Evolutionary conservation across 2,797 vertebrate genomes (phyloP), one percentile per base, ranked within the genome.

Genomic region (Myotis vivesi): DNA sequence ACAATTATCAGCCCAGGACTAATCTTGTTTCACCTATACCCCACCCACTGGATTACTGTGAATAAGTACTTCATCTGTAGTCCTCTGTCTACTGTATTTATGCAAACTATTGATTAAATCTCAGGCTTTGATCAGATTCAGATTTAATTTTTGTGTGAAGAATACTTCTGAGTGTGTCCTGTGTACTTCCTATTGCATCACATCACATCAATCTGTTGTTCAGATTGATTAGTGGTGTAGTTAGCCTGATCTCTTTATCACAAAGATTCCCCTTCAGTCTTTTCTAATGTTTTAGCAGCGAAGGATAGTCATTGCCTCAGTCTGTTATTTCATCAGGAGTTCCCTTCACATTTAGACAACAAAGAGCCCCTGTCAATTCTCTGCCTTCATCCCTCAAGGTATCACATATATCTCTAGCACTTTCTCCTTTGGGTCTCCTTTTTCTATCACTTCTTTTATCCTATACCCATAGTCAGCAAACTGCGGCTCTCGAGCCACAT

Each of bases 1-100:
- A 88, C 22, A 84, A 10, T 62, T 88, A 66, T 76, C 51, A 72
- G 25, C 36, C 64, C 23, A 87, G 80, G 44, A 20, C n/a, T 92
- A 81, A 87, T 46, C 55, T 83, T 88, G 23, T 94, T 94, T 96
- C 28, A 59, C 16, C 25, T 33, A 41, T 44, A 22, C 38, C 17
- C 71, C 15, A 77, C 51, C 38, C 9, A 68, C 51, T 64, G 38
- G 79, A 55, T 92, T 87, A 72, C 64, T 86, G 20, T 75, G 76
- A 95, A 88, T 94, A 69, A 89, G 90, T 87, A 51, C 84, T 91
- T 94, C 17, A 72, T 86, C 23, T 80, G 22, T 90, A 69, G 53
- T 73, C 72, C 53, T 93, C 44, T 88, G 38, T 73, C 46, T 83
- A 44, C 28, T 62, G 6, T 91, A 84, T 89, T 89, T 86, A 77